phyloP scores from a whole-genome alignment of 2,113 vertebrate genomes.

The Pseudonaja textilis region DNA sequence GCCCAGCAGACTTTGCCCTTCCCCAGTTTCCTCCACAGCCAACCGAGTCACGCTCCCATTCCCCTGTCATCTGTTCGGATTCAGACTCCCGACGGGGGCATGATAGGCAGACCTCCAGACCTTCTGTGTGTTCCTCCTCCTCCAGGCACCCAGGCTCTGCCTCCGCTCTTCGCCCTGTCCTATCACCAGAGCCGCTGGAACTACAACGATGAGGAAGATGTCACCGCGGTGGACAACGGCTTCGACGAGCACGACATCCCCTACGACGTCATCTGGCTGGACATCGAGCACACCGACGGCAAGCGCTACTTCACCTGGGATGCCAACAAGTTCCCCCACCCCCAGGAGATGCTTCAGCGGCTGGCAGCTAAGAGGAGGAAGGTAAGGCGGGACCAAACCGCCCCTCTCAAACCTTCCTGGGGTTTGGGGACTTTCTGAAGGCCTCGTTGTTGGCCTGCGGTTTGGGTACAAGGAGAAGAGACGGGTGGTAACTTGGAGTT shows the following conservation, averaged over 20 bases:
- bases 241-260: slow-evolving; percentile 88
- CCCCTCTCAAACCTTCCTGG: not conserved
- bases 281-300: slow-evolving; percentile 93
- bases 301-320: slow-evolving; percentile 98
- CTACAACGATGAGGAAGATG: slow-evolving; percentile 92
- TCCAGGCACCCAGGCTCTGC: slow-evolving; percentile 88
- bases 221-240: slow-evolving; percentile 77
- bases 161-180: slow-evolving; percentile 81
- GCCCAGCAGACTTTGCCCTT: no score
- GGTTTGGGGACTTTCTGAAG: not conserved
- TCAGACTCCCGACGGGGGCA: no score
- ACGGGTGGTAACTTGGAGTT: not conserved
- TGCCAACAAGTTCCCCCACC: slow-evolving; percentile 81
- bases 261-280: slow-evolving; percentile 92
- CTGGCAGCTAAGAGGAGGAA: slow-evolving; percentile 82
- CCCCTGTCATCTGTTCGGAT: no score
- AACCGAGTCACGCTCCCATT: no score
- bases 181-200: slow-evolving; percentile 98
- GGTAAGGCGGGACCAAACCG: slow-evolving; percentile 53
- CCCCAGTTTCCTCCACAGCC: no score
- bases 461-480: not conserved
- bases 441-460: fast-evolving
- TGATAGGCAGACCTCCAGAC: not conserved
- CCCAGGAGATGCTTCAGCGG: slow-evolving; percentile 79
- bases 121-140: not conserved